Base-by-base conservation (phyloP, 2,113 vertebrate species). In the Bambusicola thoracicus region DNA sequence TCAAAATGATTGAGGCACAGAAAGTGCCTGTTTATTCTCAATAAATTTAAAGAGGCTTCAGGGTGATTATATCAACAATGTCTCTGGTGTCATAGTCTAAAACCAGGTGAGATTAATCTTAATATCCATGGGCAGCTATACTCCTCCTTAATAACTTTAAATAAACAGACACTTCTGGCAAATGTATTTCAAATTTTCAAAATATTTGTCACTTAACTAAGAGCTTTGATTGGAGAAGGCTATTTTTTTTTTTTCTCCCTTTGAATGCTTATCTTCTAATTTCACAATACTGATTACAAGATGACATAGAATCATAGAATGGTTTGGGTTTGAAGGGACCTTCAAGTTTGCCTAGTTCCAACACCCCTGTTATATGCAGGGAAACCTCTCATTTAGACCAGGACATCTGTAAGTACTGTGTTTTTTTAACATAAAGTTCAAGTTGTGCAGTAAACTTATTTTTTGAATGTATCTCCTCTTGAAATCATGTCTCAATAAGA, bases 121-220 rank as follows among this genome's bases (percentile, higher is more conserved):
- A 79, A 62, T 78, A 91, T 74, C 49, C 12, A 15, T 73, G 81
- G 73, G 75, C n/a, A 82, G 18, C 49, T 80, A 11, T 48, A 53
- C 30, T 62, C 36, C 77, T n/a, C 41, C 66, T 87, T 73, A 95
- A 85, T 74, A 61, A 29, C 29, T 77, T 85, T 77, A 80, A 93
- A 87, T 76, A 85, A 92, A 74, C 41, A 3, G 2, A 44, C n/a
- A 77, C 44, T 41, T n/a, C 27, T 46, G 65, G 55, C 24, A 87
- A 89, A 85, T 77, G 55, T 17, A 6, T 80, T 51, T 51, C 49
- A 92, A 92, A 36, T 29, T 87, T 87, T 27, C 59, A 74, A 77
- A 89, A 67, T 96, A 77, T 92, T 95, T 91, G 80, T 91, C 59
- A 70, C 67, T 49, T 43, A 63, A 17, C 53, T 48, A 91, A 89